phyloP scores from a whole-genome alignment of 2,113 vertebrate species.

The Drymodes brunneopygia region DNA sequence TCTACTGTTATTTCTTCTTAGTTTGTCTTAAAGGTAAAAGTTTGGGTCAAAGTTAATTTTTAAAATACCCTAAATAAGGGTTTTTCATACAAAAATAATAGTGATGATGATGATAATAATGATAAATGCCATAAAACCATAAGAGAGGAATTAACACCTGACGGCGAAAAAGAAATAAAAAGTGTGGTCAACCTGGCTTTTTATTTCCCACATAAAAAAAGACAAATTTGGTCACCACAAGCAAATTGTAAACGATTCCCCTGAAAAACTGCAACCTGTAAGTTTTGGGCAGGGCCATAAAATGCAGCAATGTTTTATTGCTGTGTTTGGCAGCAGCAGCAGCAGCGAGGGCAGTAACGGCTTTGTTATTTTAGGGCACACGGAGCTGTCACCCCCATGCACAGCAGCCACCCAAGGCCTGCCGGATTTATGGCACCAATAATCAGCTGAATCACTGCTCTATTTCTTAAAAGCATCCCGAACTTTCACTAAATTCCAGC shows the following conservation, averaged over 20 bases:
- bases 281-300: neutral
- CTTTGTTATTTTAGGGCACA: neutral
- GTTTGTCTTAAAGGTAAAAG: neutral
- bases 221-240: neutral
- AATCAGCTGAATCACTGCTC: neutral
- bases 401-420: neutral
- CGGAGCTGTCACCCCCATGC: neutral
- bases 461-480: neutral
- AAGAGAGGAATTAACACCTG: neutral
- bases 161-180: neutral
- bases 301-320: neutral
- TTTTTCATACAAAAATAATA: neutral
- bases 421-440: neutral
- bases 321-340: neutral
- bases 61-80: neutral
- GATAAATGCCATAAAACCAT: neutral
- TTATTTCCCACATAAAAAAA: accelerated
- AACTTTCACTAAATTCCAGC: neutral
- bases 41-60: neutral
- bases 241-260: neutral
- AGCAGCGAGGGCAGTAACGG: neutral
- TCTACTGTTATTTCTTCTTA: neutral
- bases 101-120: too few relatives aligned
- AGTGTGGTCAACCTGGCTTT: accelerated
- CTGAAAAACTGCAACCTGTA: neutral